These are phyloP conservation scores for Acrobasis repandana DNA, from an alignment of 2,888 invertebrate species.

Conservation along the genomic window DNA sequence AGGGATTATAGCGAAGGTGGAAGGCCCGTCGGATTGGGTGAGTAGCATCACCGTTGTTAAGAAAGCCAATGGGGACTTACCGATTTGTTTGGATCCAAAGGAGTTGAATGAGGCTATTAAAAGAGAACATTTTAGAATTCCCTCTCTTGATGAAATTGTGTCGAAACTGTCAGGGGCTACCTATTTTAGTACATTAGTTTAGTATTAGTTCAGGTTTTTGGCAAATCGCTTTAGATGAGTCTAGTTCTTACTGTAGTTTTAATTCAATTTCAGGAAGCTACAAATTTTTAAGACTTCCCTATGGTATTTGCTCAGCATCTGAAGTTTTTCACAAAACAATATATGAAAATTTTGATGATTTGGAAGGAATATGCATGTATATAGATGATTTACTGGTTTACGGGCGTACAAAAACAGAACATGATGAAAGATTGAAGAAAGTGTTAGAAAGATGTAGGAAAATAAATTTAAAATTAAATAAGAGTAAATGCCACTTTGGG, in stretches of 20 bases:
- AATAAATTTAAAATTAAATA: constrained; percentile 13
- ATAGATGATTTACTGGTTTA: constrained; percentile 24
- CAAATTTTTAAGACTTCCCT: not conserved
- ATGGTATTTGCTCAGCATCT: not conserved
- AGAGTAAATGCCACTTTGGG: not conserved
- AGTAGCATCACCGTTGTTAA: no score
- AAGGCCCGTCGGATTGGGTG: not conserved
- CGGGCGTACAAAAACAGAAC: constrained; percentile 19
- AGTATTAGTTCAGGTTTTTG: not conserved
- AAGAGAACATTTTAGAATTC: no score
- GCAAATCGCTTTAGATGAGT: not conserved
- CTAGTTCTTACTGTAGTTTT: not conserved
- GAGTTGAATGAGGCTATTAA: no score
- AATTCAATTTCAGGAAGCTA: not conserved
- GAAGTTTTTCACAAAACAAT: no score
- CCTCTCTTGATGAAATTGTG: not conserved
- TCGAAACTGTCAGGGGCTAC: not conserved
- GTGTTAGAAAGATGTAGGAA: no score
- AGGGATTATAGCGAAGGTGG: not conserved
- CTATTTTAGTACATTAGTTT: not conserved
- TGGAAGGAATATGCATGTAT: constrained; percentile 23
- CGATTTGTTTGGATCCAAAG: no score
- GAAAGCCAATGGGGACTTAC: no score
- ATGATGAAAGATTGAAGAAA: constrained; percentile 22
- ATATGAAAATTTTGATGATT: constrained; percentile 22